Percentiles rank a stretch among this genome's conserved stretches.
Conservation (phyloP, 1,140 invertebrate genomes). For the Cephus cinctus region DNA sequence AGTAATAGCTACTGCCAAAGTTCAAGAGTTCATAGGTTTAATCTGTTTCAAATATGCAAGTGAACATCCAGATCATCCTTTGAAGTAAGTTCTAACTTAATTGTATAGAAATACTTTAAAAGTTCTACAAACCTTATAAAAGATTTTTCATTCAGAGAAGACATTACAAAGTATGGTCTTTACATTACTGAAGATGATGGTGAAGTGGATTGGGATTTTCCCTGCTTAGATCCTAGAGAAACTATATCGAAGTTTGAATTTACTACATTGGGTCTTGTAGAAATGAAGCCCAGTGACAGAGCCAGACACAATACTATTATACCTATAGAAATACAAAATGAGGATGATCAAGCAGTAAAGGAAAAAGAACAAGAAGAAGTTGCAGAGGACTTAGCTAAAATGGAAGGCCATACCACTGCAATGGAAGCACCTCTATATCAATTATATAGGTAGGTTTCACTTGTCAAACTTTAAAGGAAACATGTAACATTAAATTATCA, state of each 20-base stretch:
- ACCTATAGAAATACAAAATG: slow-evolving; percentile 23
- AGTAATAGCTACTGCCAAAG: slow-evolving; percentile 80
- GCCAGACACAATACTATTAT: slow-evolving; percentile 33
- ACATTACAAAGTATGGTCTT: slow-evolving; percentile 73
- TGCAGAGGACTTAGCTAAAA: slow-evolving; percentile 58
- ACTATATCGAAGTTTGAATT: slow-evolving; percentile 92
- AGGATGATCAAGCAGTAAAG: slow-evolving; percentile 45
- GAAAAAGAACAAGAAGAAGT: slow-evolving; percentile 42
- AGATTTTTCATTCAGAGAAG: slow-evolving; percentile 43
- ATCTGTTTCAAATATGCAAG: slow-evolving; percentile 77
- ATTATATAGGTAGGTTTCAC: slow-evolving; percentile 62
- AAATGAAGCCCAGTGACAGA: slow-evolving; percentile 60
- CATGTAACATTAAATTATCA: background rate
- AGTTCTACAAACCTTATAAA: slow-evolving; percentile 3
- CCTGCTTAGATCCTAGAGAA: slow-evolving; percentile 83
- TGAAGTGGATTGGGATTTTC: slow-evolving; percentile 93
- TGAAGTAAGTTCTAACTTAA: no score
- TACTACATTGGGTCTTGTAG: slow-evolving; percentile 81
- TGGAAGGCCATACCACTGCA: slow-evolving; percentile 70
- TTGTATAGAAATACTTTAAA: no score
- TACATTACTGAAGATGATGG: slow-evolving; percentile 96
- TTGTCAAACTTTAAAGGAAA: background rate
- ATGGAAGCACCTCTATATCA: slow-evolving; percentile 84
- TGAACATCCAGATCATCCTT: slow-evolving; percentile 51
- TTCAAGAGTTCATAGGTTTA: slow-evolving; percentile 90